Evolutionary conservation across 1,140 invertebrate species (phyloP).

Genomic region (Diplogasteroides magnus): DNA sequence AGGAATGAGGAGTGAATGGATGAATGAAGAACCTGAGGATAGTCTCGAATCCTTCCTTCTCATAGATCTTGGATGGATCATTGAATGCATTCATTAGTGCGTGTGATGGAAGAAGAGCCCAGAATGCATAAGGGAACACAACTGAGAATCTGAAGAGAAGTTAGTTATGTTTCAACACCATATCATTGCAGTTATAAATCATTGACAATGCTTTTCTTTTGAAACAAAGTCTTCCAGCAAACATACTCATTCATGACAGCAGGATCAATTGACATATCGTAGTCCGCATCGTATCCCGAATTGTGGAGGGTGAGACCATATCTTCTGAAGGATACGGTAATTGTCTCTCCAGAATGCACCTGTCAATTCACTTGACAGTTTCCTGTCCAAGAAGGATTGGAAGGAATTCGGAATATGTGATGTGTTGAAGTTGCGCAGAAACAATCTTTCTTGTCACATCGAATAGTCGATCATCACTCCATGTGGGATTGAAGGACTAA

Average conservation of each 20-base stretch:
- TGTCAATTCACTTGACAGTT: conserved; percentile 26
- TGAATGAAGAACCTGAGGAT: conserved; percentile 3
- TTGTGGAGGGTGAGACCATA: conserved; percentile 33
- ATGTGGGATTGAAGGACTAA: conserved; percentile 81
- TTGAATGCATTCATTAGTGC: conserved; percentile 26
- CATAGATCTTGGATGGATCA: conserved; percentile 31
- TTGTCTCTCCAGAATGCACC: neutral
- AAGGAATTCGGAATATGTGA: conserved; percentile 57
- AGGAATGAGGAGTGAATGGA: neutral
- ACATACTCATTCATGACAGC: conserved; percentile 29
- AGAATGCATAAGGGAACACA: conserved; percentile 19
- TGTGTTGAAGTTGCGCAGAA: conserved; percentile 51
- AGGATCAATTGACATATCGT: conserved; percentile 36
- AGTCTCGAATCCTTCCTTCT: conserved; percentile 25
- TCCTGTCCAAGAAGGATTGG: conserved; percentile 55
- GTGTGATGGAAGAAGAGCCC: conserved; percentile 24
- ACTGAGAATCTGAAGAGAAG: conserved; percentile 12
- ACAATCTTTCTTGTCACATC: conserved; percentile 79
- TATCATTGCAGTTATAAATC: conserved; percentile 7
- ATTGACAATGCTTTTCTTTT: neutral
- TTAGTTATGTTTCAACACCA: neutral
- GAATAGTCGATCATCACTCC: conserved; percentile 87
- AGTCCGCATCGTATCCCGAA: conserved; percentile 33
- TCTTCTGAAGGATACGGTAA: conserved; percentile 20
- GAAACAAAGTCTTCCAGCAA: neutral